Evolutionary conservation across 2,113 vertebrate genomes (phyloP).

Genomic region (Calyptomena viridis): DNA sequence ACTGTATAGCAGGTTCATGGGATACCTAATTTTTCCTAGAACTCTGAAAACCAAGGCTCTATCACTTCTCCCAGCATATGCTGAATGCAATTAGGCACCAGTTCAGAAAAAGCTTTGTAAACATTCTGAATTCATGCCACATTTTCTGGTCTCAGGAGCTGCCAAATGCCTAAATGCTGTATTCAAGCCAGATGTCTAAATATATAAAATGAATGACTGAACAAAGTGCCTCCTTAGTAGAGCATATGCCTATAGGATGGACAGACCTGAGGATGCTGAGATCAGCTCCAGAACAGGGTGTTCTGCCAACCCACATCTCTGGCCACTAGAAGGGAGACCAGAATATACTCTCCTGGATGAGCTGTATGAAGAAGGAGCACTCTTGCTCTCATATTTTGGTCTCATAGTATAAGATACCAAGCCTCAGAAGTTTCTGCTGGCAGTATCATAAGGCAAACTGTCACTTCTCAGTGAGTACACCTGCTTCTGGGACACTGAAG

Average conservation of each 20-base stretch:
- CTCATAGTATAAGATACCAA: not conserved
- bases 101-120: conserved; percentile 61
- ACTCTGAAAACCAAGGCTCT: conserved; percentile 13
- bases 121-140: conserved; percentile 57
- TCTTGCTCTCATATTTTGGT: not conserved
- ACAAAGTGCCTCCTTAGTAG: conserved; percentile 20
- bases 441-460: not conserved
- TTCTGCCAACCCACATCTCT: not conserved
- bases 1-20: not conserved
- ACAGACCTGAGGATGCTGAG: not conserved
- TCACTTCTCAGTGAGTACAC: not conserved
- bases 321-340: not conserved
- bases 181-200: conserved; percentile 52
- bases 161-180: conserved; percentile 40
- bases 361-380: not conserved
- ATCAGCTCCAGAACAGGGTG: not conserved
- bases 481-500: not conserved
- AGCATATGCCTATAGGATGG: conserved; percentile 25
- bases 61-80: conserved; percentile 54
- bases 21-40: not conserved
- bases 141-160: conserved; percentile 32
- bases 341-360: not conserved
- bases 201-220: conserved; percentile 59
- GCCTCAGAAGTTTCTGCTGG: not conserved
- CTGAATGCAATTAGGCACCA: conserved; percentile 59